These are phyloP conservation scores for Gryllus bimaculatus DNA, from an alignment of 1,140 invertebrate species.

Conservation along the genomic window DNA sequence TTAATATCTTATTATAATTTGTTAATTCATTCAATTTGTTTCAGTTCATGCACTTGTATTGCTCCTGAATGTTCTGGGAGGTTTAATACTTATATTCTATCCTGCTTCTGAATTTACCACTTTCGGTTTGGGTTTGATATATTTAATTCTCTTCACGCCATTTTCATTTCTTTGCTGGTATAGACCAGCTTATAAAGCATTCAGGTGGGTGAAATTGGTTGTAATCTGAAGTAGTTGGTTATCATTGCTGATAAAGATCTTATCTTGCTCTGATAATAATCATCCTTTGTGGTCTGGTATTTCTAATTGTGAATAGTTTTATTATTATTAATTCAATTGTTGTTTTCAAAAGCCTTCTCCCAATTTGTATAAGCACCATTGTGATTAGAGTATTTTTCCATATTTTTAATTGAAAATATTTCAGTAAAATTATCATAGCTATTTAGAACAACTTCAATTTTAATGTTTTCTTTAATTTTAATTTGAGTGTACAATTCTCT, in stretches of 20 bases:
- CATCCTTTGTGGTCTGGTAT: too few species aligned
- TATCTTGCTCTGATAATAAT: too few species aligned
- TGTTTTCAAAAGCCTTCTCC: too few species aligned
- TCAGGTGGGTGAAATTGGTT: constrained; percentile 47
- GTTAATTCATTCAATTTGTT: constrained; percentile 16
- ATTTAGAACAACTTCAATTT: too few species aligned
- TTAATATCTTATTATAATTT: background rate
- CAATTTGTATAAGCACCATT: too few species aligned
- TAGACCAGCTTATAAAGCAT: constrained; percentile 75
- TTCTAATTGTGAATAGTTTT: too few species aligned
- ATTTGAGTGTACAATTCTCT: constrained; percentile 17
- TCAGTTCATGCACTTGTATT: constrained; percentile 81
- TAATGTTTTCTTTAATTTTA: constrained; percentile 8
- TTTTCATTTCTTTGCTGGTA: constrained; percentile 98
- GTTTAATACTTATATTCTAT: constrained; percentile 58
- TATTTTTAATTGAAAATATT: too few species aligned
- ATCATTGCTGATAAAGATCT: too few species aligned
- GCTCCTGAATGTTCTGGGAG: constrained; percentile 76
- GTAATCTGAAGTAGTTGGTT: background rate
- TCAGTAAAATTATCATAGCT: too few species aligned
- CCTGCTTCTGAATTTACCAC: constrained; percentile 51
- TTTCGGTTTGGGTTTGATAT: constrained; percentile 84
- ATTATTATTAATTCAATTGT: too few species aligned
- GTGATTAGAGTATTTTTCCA: too few species aligned
- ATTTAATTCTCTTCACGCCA: constrained; percentile 85